A percentile compares a stretch with the other conserved stretches of the same genome.
Conservation (phyloP, 2,797 vertebrate species). For the Neosilurus mollespiculum region DNA sequence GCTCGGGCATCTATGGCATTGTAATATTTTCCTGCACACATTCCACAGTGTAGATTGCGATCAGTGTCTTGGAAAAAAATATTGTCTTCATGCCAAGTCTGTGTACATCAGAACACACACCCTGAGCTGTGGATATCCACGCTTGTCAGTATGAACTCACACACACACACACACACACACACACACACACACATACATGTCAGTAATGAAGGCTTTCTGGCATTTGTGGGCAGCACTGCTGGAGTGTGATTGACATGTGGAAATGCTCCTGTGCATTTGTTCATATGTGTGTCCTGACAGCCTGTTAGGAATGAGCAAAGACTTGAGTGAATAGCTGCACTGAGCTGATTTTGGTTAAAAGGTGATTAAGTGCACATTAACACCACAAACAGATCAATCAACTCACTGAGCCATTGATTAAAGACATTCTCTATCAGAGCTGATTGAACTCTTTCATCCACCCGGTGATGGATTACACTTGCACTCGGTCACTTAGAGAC, state of each 20-base stretch:
- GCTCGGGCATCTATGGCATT: background rate
- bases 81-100: slow-evolving; percentile 22
- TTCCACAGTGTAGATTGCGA: slow-evolving; percentile 29
- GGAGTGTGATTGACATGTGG: slow-evolving; percentile 50
- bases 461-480: slow-evolving; percentile 24
- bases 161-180: slow-evolving; percentile 17
- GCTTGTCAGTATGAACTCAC: background rate
- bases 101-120: slow-evolving; percentile 1
- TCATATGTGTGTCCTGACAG: slow-evolving; percentile 9
- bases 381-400: slow-evolving; percentile 23
- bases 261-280: slow-evolving; percentile 43
- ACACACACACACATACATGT: slow-evolving; percentile 33
- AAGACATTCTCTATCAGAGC: slow-evolving; percentile 44
- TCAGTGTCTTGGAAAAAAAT: slow-evolving; percentile 16
- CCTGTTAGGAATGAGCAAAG: background rate
- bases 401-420: slow-evolving; percentile 23
- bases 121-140: slow-evolving; percentile 1
- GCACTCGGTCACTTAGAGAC: slow-evolving; percentile 15
- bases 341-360: slow-evolving; percentile 18
- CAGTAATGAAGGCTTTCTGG: slow-evolving; percentile 41
- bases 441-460: slow-evolving; percentile 53
- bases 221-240: slow-evolving; percentile 31
- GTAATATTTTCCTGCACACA: slow-evolving; percentile 24
- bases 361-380: slow-evolving; percentile 23
- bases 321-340: slow-evolving; percentile 2